phyloP scores from a whole-genome alignment of 2,113 vertebrate species.

The Forbesichthys papilliferus region DNA sequence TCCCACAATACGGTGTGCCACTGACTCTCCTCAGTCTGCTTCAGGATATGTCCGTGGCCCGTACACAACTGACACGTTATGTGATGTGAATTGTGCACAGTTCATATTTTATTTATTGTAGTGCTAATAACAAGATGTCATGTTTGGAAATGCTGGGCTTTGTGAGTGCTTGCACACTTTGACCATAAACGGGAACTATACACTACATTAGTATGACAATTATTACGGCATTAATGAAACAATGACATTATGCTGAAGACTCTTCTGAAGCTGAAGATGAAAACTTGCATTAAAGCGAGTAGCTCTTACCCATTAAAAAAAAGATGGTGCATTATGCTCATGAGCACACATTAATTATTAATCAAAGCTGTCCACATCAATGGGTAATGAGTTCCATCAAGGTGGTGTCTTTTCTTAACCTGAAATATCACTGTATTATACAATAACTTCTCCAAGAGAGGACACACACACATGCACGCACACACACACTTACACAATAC shows the following conservation, averaged over 20 bases:
- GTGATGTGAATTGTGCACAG: not conserved
- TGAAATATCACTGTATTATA: not conserved
- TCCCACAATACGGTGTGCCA: not conserved
- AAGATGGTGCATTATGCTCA: constrained; percentile 19
- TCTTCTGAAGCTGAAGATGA: constrained; percentile 2
- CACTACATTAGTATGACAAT: not conserved
- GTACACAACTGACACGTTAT: too few relatives aligned
- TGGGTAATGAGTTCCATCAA: constrained; percentile 38
- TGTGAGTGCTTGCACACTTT: not conserved
- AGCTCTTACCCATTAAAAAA: constrained; percentile 9
- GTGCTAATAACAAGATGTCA: constrained; percentile 15
- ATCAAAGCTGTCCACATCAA: constrained; percentile 38
- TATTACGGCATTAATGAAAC: not conserved
- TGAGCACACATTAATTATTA: constrained; percentile 36
- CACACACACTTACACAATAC: not conserved
- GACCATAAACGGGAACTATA: not conserved
- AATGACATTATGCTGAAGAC: not conserved
- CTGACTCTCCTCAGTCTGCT: too few relatives aligned
- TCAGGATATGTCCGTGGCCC: too few relatives aligned
- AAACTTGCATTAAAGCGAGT: not conserved
- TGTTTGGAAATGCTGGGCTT: too few relatives aligned
- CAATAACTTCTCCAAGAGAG: not conserved
- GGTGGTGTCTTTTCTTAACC: constrained; percentile 1
- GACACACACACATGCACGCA: not conserved
- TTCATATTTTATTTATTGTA: constrained; percentile 7